Evolutionary conservation across 2,797 vertebrate genomes (phyloP), one percentile per base, ranked within the genome.

Genomic region (Cheirogaleus major): DNA sequence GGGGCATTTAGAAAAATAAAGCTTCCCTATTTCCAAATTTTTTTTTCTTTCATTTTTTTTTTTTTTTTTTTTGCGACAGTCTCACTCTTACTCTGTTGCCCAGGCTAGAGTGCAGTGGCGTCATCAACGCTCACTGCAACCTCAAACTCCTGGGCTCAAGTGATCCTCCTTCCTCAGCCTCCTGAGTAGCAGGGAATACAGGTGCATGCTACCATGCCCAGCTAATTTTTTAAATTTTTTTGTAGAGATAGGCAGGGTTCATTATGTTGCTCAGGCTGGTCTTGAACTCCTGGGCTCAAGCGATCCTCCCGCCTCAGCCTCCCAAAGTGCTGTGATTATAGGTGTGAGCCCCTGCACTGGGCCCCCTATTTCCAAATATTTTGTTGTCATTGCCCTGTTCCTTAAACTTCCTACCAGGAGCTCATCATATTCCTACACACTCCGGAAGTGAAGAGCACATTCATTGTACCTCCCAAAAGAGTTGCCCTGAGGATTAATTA

Each of bases 1-100:
- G 61, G 35, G 55, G 41, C 80, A 45, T 75, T 78, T 70, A 85
- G 86, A 86, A 78, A 95, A 85, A 57, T 23, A 84, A 85, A 95
- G 52, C 41, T 27, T 61, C 55, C 55, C 6, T 41, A 43, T 76
- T 86, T 55, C 78, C 78, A 79, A 23, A 78, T 6, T 35, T 14
- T 32, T 4, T 48, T 41, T 22, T 48, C 12, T 52, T 52, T 15
- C 5, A 9, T 57, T 4, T 57, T 57, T 25, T 11, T 57, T 57
- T 23, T 23, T 57, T 57, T 57, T 25, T 25, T 57, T 59, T 22
- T 5, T n/a, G 63, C n/a, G 32, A 65, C 63, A n/a, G 32, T 65
- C 63, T 65, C n/a, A 18, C 63, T 65, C n/a, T n/a, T 7, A n/a
- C 63, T n/a, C 63, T 65, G 32, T 65, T 65, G 15, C 63, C 63